These are phyloP conservation scores for Balearica regulorum DNA, from an alignment of 2,797 vertebrate genomes.

Conservation along the genomic window DNA sequence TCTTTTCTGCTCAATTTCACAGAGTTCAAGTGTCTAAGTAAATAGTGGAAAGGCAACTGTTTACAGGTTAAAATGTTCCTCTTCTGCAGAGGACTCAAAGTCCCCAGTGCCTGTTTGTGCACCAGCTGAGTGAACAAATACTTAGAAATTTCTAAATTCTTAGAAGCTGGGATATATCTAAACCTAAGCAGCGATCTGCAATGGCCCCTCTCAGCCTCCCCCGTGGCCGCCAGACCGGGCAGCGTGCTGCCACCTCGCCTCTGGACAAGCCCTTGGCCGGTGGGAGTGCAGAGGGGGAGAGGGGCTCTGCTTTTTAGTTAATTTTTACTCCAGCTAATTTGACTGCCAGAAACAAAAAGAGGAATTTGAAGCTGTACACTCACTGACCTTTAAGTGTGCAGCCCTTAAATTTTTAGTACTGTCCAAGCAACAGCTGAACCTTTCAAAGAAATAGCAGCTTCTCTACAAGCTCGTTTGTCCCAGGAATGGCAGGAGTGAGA, in stretches of 20 bases:
- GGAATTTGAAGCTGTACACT: neutral
- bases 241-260: fast-evolving
- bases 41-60: neutral
- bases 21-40: neutral
- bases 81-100: neutral
- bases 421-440: neutral
- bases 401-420: neutral
- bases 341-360: neutral
- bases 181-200: neutral
- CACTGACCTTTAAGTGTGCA: neutral
- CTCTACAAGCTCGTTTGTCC: neutral
- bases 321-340: neutral
- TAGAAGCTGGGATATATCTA: neutral
- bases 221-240: fast-evolving
- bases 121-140: neutral
- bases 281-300: fast-evolving
- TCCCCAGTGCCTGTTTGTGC: neutral
- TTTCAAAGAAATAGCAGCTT: neutral
- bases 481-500: neutral
- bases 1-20: neutral
- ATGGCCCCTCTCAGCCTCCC: neutral
- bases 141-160: neutral
- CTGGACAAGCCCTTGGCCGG: neutral
- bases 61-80: neutral
- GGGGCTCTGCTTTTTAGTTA: neutral